These are phyloP conservation scores for Falco novaeseelandiae DNA, from an alignment of 2,797 vertebrate species.

Conservation along the genomic window DNA sequence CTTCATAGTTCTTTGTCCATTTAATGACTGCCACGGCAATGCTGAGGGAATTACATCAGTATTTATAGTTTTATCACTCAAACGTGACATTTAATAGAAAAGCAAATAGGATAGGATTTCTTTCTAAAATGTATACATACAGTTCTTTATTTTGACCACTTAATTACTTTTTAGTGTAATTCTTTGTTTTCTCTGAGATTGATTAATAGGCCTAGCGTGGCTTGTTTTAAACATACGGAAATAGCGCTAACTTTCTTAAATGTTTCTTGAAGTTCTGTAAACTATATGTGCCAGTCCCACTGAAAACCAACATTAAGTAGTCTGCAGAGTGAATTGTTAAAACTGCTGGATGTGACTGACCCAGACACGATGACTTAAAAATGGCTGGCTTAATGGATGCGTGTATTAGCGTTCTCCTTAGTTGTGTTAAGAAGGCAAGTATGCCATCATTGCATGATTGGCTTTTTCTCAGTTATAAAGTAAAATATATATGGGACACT, in stretches of 20 bases:
- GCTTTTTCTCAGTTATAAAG: neutral
- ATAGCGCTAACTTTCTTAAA: neutral
- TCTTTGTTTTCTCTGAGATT: neutral
- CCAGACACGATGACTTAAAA: neutral
- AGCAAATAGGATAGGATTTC: neutral
- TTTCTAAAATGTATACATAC: neutral
- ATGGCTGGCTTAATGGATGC: neutral
- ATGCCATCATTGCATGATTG: neutral
- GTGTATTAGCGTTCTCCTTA: neutral
- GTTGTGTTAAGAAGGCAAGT: neutral
- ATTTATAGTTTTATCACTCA: neutral
- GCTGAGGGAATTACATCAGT: neutral
- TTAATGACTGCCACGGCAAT: neutral
- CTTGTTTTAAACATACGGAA: neutral
- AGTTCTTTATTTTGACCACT: neutral
- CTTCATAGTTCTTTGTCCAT: neutral
- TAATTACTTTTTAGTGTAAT: neutral
- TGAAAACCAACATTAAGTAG: neutral
- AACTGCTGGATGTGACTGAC: neutral
- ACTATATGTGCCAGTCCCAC: neutral
- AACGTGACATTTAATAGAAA: neutral
- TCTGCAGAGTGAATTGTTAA: neutral
- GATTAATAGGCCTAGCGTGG: neutral
- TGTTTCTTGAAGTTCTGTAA: neutral
- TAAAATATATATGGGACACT: neutral